Evolutionary conservation across 1,140 invertebrate species (phyloP), one percentile per base, ranked within the genome.

Genomic region (Sycobia sp.): DNA sequence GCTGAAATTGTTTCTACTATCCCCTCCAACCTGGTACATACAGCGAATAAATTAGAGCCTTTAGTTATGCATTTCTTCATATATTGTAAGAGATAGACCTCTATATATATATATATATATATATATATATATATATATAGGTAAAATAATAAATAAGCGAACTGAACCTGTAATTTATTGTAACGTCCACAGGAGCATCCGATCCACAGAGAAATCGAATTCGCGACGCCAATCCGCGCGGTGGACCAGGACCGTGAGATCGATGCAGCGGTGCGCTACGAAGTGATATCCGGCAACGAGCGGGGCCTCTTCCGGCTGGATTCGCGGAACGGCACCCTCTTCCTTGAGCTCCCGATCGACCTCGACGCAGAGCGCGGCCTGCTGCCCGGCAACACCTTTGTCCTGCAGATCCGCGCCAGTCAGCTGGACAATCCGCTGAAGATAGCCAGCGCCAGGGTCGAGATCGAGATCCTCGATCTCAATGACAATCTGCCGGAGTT

Each of bases 401-500:
- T 88, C 0, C 77, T 95, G 1, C 90, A 91, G 76, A 85, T 94
- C 39, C 90, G 93, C 72, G 90, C 90, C 0, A 84, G 86, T 0
- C 91, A 94, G 72, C 77, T 87, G 22, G 89, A 93, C 73, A 91
- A 92, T 78, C 87, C 90, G 0, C 68, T 90, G n/a, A 90, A 91
- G 71, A 87, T 87, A 32, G 87, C 89, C 0, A 77, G 87, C 1
- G 89, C 92, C 0, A 81, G 89, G 62, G 86, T 94, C 0, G 91
- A 94, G 74, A 81, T 95, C 0, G 88, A 92, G 74, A 81, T 95
- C 0, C 70, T 91, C 10, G 92, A 95, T 73, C 73, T 95, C 0
- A 94, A 94, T 71, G 92, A 94, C 71, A 93, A 93, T 76, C 75
- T 90, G 16, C 92, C 92, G 0, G 87, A 92, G 66, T 95, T 95